phyloP scores from a whole-genome alignment of 2,888 invertebrate genomes.

The Oxycera nigricornis region DNA sequence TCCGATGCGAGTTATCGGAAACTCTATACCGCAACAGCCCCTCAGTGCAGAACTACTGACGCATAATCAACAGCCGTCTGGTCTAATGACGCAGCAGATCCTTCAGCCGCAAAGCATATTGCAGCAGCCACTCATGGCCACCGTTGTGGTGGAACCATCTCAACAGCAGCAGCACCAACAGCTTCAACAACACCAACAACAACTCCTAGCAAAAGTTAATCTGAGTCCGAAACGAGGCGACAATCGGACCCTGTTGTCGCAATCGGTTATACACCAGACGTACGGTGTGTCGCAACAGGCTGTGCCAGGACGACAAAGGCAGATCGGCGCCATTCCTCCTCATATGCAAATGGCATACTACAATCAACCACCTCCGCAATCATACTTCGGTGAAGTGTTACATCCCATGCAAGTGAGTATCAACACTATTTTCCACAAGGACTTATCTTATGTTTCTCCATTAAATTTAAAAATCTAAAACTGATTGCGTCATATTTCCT shows the following conservation, averaged over 20 bases:
- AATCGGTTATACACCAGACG: constrained; percentile 59
- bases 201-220: constrained; percentile 43
- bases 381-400: constrained; percentile 60
- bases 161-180: constrained; percentile 47
- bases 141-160: constrained; percentile 37
- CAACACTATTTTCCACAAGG: too few species aligned
- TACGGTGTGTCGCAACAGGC: constrained; percentile 55
- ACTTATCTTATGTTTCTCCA: too few species aligned
- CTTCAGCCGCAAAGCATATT: constrained; percentile 11
- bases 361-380: constrained; percentile 55
- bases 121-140: constrained; percentile 42
- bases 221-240: constrained; percentile 47
- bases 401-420: constrained; percentile 58
- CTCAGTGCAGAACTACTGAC: constrained; percentile 59
- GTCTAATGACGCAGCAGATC: constrained; percentile 25
- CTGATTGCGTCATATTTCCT: too few species aligned
- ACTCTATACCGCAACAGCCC: constrained; percentile 51
- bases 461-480: too few species aligned
- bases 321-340: constrained; percentile 52
- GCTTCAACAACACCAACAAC: constrained; percentile 48
- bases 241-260: constrained; percentile 51
- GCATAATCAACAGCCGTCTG: constrained; percentile 53
- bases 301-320: constrained; percentile 52
- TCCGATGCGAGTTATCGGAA: constrained; percentile 50
- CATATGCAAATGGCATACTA: constrained; percentile 60